Conservation (phyloP, 1,140 invertebrate species). For the Diploscapter pachys region DNA sequence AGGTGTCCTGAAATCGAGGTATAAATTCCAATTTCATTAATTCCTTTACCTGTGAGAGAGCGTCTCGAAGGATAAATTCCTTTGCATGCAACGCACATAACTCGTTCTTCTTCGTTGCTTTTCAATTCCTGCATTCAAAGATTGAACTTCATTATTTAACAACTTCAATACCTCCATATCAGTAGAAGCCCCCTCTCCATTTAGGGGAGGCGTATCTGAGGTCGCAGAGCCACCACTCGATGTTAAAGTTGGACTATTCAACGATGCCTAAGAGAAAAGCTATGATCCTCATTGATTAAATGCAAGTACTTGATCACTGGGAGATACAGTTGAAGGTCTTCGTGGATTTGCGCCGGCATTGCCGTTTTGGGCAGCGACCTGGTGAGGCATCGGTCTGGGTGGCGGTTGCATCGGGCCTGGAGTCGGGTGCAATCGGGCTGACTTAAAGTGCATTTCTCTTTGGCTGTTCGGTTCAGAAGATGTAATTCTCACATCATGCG, state of each 20-base stretch:
- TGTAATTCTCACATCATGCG: neutral
- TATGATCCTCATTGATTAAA: too few species aligned
- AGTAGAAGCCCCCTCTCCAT: conserved; percentile 11
- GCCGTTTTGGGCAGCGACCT: neutral
- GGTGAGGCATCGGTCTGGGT: conserved; percentile 12
- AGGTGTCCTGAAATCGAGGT: conserved; percentile 31
- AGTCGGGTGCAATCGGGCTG: neutral
- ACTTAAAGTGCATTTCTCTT: conserved; percentile 4
- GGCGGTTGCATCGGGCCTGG: neutral
- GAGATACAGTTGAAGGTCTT: too few species aligned
- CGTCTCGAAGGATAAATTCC: conserved; percentile 42
- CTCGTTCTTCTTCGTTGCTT: conserved; percentile 27
- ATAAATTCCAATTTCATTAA: too few species aligned
- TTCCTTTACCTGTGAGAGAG: conserved; percentile 35
- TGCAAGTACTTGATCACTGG: too few species aligned
- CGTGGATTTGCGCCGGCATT: too few species aligned
- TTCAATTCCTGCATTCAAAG: conserved; percentile 3
- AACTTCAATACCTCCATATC: conserved; percentile 12
- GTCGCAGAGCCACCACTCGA: conserved; percentile 8
- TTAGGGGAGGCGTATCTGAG: conserved; percentile 15
- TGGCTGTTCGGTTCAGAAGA: conserved; percentile 8
- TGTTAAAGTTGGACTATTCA: conserved; percentile 13
- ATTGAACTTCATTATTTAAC: neutral
- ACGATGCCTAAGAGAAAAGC: conserved; percentile 3
- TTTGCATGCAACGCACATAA: conserved; percentile 47